A percentile compares a stretch with the other conserved stretches of the same genome.
Evolutionary conservation across 1,140 invertebrate species (phyloP).

Genomic region (Cecropterus lyciades): DNA sequence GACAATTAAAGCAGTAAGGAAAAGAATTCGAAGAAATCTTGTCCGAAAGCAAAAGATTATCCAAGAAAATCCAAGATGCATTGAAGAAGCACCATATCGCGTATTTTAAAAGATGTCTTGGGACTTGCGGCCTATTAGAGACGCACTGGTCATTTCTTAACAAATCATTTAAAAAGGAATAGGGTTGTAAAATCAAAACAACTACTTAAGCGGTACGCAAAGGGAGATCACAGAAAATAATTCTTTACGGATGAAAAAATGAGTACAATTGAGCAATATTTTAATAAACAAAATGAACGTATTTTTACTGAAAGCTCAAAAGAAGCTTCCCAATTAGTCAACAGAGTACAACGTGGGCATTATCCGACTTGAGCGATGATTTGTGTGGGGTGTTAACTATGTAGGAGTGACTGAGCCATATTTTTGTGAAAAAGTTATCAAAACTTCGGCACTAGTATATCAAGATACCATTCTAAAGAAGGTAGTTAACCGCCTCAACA

Average conservation of each 20-base stretch:
- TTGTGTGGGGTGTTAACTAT: not conserved
- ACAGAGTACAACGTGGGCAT: slow-evolving; percentile 6
- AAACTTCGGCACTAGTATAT: not conserved
- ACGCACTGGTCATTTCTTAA: no score
- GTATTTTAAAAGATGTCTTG: not conserved
- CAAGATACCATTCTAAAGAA: slow-evolving; percentile 4
- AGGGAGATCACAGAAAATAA: no score
- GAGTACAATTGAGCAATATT: no score
- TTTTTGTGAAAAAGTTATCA: slow-evolving; percentile 8
- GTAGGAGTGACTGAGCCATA: slow-evolving; percentile 7
- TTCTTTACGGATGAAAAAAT: no score
- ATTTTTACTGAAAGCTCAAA: no score
- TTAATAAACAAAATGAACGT: no score
- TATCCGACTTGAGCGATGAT: slow-evolving; percentile 7
- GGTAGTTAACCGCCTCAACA: slow-evolving; percentile 9
- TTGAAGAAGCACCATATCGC: not conserved
- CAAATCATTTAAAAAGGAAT: no score
- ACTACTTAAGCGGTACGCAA: no score
- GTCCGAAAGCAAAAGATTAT: slow-evolving; percentile 26
- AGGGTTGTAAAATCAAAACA: no score
- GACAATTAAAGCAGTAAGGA: slow-evolving; percentile 14
- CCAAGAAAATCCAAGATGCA: not conserved
- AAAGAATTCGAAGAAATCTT: slow-evolving; percentile 31
- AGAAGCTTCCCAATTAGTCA: no score
- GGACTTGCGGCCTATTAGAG: not conserved